Percentiles rank a stretch among this genome's conserved stretches.
Conservation (phyloP, 2,113 vertebrate genomes). For the Pelobates fuscus region DNA sequence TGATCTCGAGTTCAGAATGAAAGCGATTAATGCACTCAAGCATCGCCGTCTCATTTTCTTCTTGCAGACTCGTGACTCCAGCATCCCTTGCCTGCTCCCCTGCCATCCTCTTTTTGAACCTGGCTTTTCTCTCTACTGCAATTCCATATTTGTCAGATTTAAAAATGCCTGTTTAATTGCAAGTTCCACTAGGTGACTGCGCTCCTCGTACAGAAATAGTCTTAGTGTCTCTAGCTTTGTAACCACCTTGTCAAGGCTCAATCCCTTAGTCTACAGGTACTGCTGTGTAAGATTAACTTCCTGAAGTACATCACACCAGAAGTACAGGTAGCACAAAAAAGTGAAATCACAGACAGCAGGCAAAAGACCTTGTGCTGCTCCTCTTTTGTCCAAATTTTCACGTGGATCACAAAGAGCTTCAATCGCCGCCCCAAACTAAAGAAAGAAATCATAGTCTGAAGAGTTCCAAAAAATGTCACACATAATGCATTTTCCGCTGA, state of each 20-base stretch:
- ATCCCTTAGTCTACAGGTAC: slow-evolving; percentile 7
- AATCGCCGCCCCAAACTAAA: neutral
- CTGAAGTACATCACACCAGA: neutral
- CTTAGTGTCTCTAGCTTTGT: slow-evolving; percentile 3
- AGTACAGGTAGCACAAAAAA: slow-evolving; percentile 4
- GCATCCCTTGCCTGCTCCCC: slow-evolving; percentile 3
- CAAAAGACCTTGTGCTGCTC: neutral
- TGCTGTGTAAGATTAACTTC: slow-evolving; percentile 1
- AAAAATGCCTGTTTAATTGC: slow-evolving; percentile 2
- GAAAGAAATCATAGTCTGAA: neutral
- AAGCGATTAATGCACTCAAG: neutral
- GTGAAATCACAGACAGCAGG: slow-evolving; percentile 16
- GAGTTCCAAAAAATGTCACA: slow-evolving; percentile 11
- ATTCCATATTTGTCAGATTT: slow-evolving; percentile 5
- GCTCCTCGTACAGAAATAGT: slow-evolving; percentile 1
- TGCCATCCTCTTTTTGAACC: neutral
- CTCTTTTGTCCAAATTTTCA: too few species aligned
- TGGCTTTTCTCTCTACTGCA: neutral
- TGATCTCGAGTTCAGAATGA: slow-evolving; percentile 2
- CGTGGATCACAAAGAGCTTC: neutral
- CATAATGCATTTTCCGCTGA: neutral
- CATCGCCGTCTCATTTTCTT: slow-evolving; percentile 5
- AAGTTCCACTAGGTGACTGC: slow-evolving; percentile 2
- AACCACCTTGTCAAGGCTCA: neutral
- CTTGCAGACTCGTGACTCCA: neutral